These are phyloP conservation scores for Labeo rohita DNA, from an alignment of 2,113 vertebrate genomes.

Conservation along the genomic window DNA sequence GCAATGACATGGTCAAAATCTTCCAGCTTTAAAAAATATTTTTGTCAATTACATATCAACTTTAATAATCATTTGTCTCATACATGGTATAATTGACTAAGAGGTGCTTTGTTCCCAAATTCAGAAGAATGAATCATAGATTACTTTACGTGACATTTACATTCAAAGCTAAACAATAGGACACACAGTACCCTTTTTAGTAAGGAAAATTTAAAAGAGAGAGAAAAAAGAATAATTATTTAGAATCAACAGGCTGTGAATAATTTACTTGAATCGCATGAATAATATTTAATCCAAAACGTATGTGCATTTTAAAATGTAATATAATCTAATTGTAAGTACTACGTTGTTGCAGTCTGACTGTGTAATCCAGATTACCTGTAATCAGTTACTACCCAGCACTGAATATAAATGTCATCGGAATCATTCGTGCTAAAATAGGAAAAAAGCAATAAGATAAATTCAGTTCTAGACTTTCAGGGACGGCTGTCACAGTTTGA, in stretches of 20 bases:
- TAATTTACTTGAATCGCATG: not conserved
- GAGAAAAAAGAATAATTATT: too few relatives aligned
- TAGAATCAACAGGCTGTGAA: not conserved
- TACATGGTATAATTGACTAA: too few relatives aligned
- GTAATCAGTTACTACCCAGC: not conserved
- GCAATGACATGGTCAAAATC: not conserved
- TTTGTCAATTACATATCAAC: not conserved
- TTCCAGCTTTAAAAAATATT: not conserved
- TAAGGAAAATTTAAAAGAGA: too few relatives aligned
- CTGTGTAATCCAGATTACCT: not conserved
- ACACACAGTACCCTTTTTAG: too few relatives aligned
- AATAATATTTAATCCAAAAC: not conserved
- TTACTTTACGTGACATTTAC: too few relatives aligned
- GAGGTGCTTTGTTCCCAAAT: too few relatives aligned
- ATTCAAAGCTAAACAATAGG: too few relatives aligned
- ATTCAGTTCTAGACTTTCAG: not conserved
- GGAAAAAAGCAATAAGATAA: not conserved
- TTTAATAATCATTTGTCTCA: not conserved
- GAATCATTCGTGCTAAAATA: not conserved
- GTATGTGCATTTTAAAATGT: not conserved
- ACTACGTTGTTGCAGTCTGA: not conserved
- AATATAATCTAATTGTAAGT: not conserved
- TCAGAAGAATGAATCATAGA: too few relatives aligned
- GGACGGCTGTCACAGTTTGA: not conserved
- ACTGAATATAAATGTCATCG: not conserved